Percentiles rank a stretch among this genome's conserved stretches.
phyloP scores from a whole-genome alignment of 2,113 vertebrate genomes.

The Rhineura floridana region DNA sequence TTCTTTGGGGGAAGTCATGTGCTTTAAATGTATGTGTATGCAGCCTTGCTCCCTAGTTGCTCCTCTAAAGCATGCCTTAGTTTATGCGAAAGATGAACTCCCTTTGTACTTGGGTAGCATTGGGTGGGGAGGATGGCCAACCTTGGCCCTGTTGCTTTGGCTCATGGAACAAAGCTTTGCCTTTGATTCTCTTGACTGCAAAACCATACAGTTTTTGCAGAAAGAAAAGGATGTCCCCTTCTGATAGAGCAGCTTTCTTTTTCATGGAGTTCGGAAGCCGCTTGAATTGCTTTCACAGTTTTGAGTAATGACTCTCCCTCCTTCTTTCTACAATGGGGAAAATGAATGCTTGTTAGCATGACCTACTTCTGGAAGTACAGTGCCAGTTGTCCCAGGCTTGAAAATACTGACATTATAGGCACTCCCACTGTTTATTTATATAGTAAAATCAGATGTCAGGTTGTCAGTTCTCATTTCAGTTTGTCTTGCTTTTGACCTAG shows the following conservation, averaged over 20 bases:
- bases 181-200: neutral
- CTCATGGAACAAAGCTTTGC: neutral
- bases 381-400: conserved; percentile 20
- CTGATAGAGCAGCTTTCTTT: neutral
- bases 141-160: fast-evolving
- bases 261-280: neutral
- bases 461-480: conserved; percentile 16
- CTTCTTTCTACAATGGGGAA: conserved; percentile 9
- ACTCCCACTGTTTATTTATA: conserved; percentile 26
- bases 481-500: conserved; percentile 32
- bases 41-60: neutral
- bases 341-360: neutral
- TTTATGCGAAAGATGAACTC: neutral
- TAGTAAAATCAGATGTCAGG: conserved; percentile 15
- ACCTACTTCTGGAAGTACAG: conserved; percentile 45
- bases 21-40: no score
- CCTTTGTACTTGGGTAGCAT: fast-evolving
- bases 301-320: conserved; percentile 11
- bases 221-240: neutral
- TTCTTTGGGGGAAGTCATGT: no score
- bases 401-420: conserved; percentile 39
- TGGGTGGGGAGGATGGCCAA: neutral
- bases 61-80: no score
- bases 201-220: neutral
- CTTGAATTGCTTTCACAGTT: conserved; percentile 1